Evolutionary conservation across 2,113 vertebrate genomes (phyloP), one percentile per base, ranked within the genome.

Genomic region (Brachyhypopomus gauderio): DNA sequence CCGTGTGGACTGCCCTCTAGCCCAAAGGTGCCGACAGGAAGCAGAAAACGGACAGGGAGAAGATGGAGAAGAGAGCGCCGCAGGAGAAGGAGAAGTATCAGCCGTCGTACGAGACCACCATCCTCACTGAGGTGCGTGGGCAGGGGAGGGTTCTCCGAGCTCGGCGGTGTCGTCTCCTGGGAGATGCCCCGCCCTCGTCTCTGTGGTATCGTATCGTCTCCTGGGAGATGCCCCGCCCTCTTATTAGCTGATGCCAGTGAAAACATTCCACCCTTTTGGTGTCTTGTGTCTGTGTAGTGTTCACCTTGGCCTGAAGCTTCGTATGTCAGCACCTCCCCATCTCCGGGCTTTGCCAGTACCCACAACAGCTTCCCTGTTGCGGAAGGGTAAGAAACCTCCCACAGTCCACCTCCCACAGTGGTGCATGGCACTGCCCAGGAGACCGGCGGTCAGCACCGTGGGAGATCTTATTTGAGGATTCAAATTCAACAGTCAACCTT

Each of bases 41-140:
- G 83, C 98, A 99, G 92, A 99, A 99, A 90, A 99, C 97, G 0
- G 98, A 99, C 87, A 79, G 98, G 78, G 98, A 99, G 82, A 99
- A 99, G 93, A 99, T 99, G 97, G 98, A 99, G 87, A 98, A 98
- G 89, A 91, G 97, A 59, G 95, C 97, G 0, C 97, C 97, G 0
- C 97, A 98, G 16, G 97, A 99, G 87, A 99, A 98, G 83, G 97
- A 99, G 84, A 99, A 99, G 82, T 99, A 98, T 77, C 97, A 99
- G 66, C 94, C 96, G n/a, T 99, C 97, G 0, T 99, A 98, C 36
- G 97, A 99, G 87, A 98, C 97, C 4, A 99, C 97, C 0, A 99
- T 99, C 78, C 93, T 99, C 83, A 98, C 97, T 12, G 97, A 99
- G 97, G 98, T 97, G 20, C 67, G 23, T 66, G 4, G 22, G 23